A percentile compares a stretch with the other conserved stretches of the same genome.
Conservation (phyloP, 2,888 invertebrate genomes). For the Himalopsyche anomala region DNA sequence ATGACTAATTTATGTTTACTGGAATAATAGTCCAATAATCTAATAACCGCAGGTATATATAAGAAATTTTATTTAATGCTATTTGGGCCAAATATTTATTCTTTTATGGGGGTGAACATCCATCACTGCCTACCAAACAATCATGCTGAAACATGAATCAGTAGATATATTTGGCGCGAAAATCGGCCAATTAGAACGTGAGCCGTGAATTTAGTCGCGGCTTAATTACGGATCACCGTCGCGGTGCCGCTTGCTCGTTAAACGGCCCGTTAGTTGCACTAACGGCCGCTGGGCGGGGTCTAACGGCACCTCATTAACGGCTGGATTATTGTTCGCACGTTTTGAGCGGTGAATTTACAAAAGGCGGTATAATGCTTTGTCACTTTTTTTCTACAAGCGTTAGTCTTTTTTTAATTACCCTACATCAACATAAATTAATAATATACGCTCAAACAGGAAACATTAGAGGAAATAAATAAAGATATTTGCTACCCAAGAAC, state of each 20-base stretch:
- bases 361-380: neutral
- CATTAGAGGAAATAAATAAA: too few species aligned
- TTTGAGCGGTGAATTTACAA: constrained; percentile 39
- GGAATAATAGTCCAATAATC: too few species aligned
- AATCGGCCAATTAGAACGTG: constrained; percentile 46
- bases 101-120: neutral
- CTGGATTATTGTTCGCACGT: constrained; percentile 57
- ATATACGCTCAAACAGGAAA: too few species aligned
- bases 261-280: constrained; percentile 50
- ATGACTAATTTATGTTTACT: too few species aligned
- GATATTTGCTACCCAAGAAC: too few species aligned
- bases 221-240: constrained; percentile 48
- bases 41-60: too few species aligned
- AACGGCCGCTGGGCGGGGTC: constrained; percentile 46
- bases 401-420: too few species aligned
- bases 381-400: neutral
- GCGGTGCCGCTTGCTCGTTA: constrained; percentile 45
- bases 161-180: constrained; percentile 26
- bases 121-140: neutral
- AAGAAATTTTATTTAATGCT: too few species aligned
- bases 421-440: too few species aligned
- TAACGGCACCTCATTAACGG: constrained; percentile 54
- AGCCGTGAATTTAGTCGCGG: constrained; percentile 44
- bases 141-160: neutral
- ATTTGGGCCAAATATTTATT: too few species aligned